Evolutionary conservation across 2,113 vertebrate species (phyloP).

Genomic region (Chunga burmeisteri): DNA sequence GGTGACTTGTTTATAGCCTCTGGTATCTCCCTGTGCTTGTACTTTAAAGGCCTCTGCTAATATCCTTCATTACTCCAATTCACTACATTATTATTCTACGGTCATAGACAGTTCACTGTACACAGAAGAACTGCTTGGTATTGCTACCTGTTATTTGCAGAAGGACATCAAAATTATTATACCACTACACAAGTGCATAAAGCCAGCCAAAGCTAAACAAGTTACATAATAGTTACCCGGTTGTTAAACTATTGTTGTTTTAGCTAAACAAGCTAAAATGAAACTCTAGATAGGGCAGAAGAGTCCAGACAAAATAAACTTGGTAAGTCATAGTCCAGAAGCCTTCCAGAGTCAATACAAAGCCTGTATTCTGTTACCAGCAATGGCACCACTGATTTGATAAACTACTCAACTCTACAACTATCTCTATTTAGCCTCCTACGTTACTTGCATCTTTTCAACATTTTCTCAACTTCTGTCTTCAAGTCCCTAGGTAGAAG

Average conservation of each 20-base stretch:
- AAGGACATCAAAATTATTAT: neutral
- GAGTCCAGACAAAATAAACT: neutral
- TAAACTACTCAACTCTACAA: neutral
- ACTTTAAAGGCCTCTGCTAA: neutral
- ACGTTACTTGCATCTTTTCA: neutral
- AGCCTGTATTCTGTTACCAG: neutral
- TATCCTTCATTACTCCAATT: neutral
- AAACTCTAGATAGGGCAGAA: neutral
- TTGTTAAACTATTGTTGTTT: neutral
- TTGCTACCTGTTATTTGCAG: neutral
- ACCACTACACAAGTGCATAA: neutral
- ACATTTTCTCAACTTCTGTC: neutral
- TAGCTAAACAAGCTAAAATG: neutral
- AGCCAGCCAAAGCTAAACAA: neutral
- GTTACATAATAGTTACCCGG: neutral
- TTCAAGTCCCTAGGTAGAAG: neutral
- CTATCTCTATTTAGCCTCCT: neutral
- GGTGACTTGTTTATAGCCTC: neutral
- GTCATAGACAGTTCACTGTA: neutral
- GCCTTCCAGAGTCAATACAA: neutral
- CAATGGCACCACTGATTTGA: neutral
- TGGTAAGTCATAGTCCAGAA: neutral
- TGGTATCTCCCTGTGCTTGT: neutral
- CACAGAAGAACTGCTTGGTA: neutral
- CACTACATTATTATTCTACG: neutral